Evolutionary conservation across 2,797 vertebrate genomes (phyloP), one percentile per base, ranked within the genome.

Genomic region (Epinephelus malabaricus): DNA sequence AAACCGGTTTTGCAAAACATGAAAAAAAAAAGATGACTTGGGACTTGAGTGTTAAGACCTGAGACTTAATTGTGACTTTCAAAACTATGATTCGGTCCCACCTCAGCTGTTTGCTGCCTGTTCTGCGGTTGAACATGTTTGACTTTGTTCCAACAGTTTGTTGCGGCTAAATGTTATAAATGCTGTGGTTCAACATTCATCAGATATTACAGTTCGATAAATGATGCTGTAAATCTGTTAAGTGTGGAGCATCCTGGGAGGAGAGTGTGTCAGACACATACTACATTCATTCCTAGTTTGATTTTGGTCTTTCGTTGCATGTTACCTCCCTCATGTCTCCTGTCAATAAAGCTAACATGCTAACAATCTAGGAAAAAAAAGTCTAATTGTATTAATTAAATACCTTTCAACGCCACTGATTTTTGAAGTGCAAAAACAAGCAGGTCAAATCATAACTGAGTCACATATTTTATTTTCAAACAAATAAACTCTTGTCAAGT

Each of bases 391-490:
- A 50, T 6, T 43, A 54, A n/a, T 49, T 71, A 0, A 14, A 27
- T 69, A 14, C 27, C 3, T 11, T 21, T 53, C 3, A 4, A 73
- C 74, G 46, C 78, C 14, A 62, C 54, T 4, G 13, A 55, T 12
- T 69, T 18, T 6, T 19, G 50, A 81, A 85, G 66, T 63, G 60
- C 84, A 94, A 95, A 85, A 92, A 95, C 81, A 89, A 91, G 86
- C 84, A 93, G 93, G 86, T 94, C 86, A 77, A 94, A 94, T 94
- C 83, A 92, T 95, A 95, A 95, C 94, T 93, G 95, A 95, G 94
- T 95, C 95, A 96, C 95, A 95, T 94, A 94, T 96, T 96, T 96
- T 96, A 95, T 95, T 95, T 95, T 90, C 95, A 96, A 96, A 96
- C 94, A 96, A 96, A 96, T 95, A 95, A 96, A 95, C 93, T 95